Evolutionary conservation across 2,888 invertebrate species (phyloP), one percentile per base, ranked within the genome.

Genomic region (Seira ritae): DNA sequence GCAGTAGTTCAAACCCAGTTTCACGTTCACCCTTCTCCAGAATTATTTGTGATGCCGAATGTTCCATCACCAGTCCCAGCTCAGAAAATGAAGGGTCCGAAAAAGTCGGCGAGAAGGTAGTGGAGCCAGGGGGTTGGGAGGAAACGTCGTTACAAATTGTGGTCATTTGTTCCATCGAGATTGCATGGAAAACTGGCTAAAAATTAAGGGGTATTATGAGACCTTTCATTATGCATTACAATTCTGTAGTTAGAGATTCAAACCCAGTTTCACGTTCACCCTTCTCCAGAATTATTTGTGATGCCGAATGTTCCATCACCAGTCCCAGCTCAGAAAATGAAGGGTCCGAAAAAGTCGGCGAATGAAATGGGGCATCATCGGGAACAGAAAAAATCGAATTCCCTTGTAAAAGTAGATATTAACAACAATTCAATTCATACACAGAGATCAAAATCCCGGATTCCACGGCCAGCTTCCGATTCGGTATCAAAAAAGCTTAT

Each of bases 141-240:
- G 69, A 42, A 70, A 79, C 10, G 79, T 78, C 2, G 79, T 75
- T 0, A 84, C 84, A 0, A n/a, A 46, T 3, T 85, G 85, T 46
- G 85, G 85, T 3, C 85, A 85, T 65, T 69, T 84, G 24, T 85
- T 85, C 46, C 85, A 85, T 75, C 50, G 69, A 10, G 65, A 69
- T 66, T 85, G 85, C 23, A 77, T 85, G 62, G 66, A 85, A 20
- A 71, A 77, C 46, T 85, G 85, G 85, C 65, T 85, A 12, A 70
- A 66, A 17, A 71, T 60, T 22, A 73, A 80, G 37, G 77, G 85
- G 85, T 85, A 72, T n/a, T n/a, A n/a, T n/a, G n/a, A n/a, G n/a
- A n/a, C n/a, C n/a, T n/a, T n/a, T n/a, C n/a, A n/a, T n/a, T n/a
- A n/a, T n/a, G 10, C n/a, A n/a, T n/a, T n/a, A n/a, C n/a, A n/a